Evolutionary conservation across 2,888 invertebrate species (phyloP).

Genomic region (Leptinotarsa rubiginosa): DNA sequence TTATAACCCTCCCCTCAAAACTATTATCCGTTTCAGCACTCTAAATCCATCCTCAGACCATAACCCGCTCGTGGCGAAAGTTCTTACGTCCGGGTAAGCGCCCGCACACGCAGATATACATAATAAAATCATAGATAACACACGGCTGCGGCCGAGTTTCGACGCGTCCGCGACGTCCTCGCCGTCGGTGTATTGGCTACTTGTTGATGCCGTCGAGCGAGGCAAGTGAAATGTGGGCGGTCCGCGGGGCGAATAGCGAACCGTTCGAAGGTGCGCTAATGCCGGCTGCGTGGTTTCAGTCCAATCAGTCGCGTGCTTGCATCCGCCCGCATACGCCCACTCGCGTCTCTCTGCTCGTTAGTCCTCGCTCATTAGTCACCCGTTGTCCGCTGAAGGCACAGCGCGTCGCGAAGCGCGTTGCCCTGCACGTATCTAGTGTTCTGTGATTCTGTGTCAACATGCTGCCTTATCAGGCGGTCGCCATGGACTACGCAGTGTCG

Average conservation of each 20-base stretch:
- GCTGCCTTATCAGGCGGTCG: constrained; percentile 90
- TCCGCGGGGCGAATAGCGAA: constrained; percentile 61
- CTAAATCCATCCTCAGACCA: neutral
- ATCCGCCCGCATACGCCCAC: constrained; percentile 62
- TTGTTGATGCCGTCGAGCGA: constrained; percentile 62
- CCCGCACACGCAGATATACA: constrained; percentile 14
- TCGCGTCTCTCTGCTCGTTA: constrained; percentile 51
- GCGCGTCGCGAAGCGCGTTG: constrained; percentile 18
- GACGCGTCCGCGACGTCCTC: constrained; percentile 20
- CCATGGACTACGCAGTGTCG: constrained; percentile 84
- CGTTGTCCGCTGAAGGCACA: constrained; percentile 33
- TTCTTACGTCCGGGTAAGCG: constrained; percentile 4
- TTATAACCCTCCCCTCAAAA: neutral
- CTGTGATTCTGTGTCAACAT: constrained; percentile 65
- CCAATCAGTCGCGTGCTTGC: constrained; percentile 63
- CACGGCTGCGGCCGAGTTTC: constrained; percentile 26
- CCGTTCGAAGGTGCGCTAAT: constrained; percentile 57
- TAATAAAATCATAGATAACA: constrained; percentile 35
- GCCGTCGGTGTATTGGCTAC: constrained; percentile 64
- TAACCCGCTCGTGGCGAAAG: constrained; percentile 10
- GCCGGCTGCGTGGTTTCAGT: constrained; percentile 61
- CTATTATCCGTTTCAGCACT: neutral
- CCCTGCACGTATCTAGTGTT: constrained; percentile 30
- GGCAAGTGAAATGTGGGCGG: constrained; percentile 60
- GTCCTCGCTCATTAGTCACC: constrained; percentile 60